Evolutionary conservation across 2,113 vertebrate genomes (phyloP), one percentile per base, ranked within the genome.

Genomic region (Dipodomys merriami): DNA sequence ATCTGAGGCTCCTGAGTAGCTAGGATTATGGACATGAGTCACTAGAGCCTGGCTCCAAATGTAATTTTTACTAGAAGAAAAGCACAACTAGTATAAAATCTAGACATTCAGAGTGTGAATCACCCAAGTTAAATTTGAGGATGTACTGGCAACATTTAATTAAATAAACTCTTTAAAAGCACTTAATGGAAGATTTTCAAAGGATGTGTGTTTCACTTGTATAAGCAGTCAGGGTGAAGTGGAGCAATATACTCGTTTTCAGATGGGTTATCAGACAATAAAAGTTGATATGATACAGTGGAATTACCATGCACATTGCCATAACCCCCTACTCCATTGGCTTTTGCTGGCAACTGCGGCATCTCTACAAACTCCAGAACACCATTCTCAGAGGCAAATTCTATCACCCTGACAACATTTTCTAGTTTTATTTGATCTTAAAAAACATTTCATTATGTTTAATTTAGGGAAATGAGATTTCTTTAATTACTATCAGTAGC

Each of bases 401-500:
- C 85, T 93, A 67, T 95, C 95, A 71, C 89, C 86, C 91, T 94
- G 91, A 96, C 97, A 97, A 88, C 96, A 95, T 98, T 98, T 96
- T 93, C 94, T 97, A 94, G 76, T 97, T 98, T 97, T 97, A 97
- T 98, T 98, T 97, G 93, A 97, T 98, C 96, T 97, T 96, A 93
- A 96, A 98, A 98, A 98, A 96, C 94, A 95, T 97, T 98, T 98
- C 86, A 97, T 98, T 98, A 97, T 97, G 94, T 97, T 98, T 98
- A 98, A 98, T 98, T 98, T 98, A 97, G 97, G 97, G 95, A 98
- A 98, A 98, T 97, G 95, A 98, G 95, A 97, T 97, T 98, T 97
- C 96, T 98, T 98, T 98, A 98, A 98, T 98, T 98, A 96, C 96
- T 97, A 94, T 97, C 97, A 97, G 96, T 97, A 97, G 95, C 96